These are phyloP conservation scores for Poeciliopsis paucimaculata DNA, from an alignment of 2,797 vertebrate species.

Conservation along the genomic window DNA sequence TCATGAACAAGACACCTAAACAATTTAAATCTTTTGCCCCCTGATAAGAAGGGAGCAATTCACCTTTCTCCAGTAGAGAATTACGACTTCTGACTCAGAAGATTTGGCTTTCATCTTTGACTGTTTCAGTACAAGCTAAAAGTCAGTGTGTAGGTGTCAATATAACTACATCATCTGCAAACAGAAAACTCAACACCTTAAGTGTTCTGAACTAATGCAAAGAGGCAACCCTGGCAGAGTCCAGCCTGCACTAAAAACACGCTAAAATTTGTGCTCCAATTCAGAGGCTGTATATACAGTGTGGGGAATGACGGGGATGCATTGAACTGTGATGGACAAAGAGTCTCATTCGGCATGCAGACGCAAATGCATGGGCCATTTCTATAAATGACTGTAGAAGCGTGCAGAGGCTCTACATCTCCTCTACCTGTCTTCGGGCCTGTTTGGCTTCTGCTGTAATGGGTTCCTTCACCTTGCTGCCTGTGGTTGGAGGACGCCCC, in stretches of 20 bases:
- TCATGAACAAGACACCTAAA: not conserved
- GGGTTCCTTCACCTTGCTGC: constrained; percentile 80
- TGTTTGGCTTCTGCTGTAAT: constrained; percentile 76
- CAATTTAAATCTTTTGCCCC: not conserved
- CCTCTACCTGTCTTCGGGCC: constrained; percentile 54
- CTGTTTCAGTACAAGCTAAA: not conserved
- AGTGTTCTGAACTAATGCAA: not conserved
- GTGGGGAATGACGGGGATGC: constrained; percentile 1
- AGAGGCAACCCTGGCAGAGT: not conserved
- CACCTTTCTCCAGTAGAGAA: not conserved
- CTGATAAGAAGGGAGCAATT: not conserved
- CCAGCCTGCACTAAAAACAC: not conserved
- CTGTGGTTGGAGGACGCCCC: constrained; percentile 70
- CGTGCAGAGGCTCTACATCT: constrained; percentile 62
- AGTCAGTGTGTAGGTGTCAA: not conserved
- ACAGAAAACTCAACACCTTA: not conserved
- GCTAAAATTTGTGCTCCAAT: constrained; percentile 17
- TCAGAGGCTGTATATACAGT: constrained; percentile 46
- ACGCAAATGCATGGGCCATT: constrained; percentile 63
- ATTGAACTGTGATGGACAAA: constrained; percentile 46
- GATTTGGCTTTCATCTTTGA: not conserved
- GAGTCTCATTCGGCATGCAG: constrained; percentile 54
- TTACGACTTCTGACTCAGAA: not conserved
- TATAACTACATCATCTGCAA: not conserved
- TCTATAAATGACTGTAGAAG: constrained; percentile 58